Evolutionary conservation across 2,888 invertebrate genomes (phyloP).

Genomic region (Biston betularia): DNA sequence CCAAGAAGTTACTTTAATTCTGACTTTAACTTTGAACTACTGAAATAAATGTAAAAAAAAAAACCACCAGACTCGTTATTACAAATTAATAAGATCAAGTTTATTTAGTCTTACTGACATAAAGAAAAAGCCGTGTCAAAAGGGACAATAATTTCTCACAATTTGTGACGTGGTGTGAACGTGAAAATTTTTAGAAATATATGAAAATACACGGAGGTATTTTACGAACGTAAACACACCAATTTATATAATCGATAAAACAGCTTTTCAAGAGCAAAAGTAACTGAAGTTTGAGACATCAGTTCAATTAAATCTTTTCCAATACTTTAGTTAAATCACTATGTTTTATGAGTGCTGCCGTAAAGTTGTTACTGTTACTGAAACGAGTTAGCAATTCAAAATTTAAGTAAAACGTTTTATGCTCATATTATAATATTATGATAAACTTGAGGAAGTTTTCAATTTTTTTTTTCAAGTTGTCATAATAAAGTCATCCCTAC

Average conservation of each 20-base stretch:
- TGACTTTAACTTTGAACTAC: too few species aligned
- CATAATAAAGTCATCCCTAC: too few species aligned
- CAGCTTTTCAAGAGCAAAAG: slow-evolving; percentile 22
- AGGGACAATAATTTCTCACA: slow-evolving; percentile 57
- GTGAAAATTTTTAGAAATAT: slow-evolving; percentile 50
- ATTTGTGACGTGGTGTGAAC: slow-evolving; percentile 56
- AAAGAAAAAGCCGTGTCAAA: slow-evolving; percentile 41
- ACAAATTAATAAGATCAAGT: neutral
- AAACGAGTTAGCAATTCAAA: neutral
- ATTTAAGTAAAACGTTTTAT: neutral
- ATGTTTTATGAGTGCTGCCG: slow-evolving; percentile 7
- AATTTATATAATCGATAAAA: slow-evolving; percentile 12
- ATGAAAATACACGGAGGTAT: slow-evolving; percentile 33
- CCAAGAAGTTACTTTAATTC: too few species aligned
- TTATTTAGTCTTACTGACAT: neutral
- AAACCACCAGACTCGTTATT: neutral
- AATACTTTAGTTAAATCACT: slow-evolving; percentile 24
- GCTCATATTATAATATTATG: too few species aligned
- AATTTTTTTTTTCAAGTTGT: too few species aligned
- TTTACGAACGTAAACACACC: slow-evolving; percentile 27
- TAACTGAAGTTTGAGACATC: slow-evolving; percentile 21
- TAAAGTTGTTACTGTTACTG: neutral
- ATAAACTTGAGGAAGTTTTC: too few species aligned
- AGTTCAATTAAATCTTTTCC: slow-evolving; percentile 25
- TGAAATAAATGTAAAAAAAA: neutral